Evolutionary conservation across 1,140 invertebrate genomes (phyloP), one percentile per base, ranked within the genome.

Genomic region (Brachystomella parvula): DNA sequence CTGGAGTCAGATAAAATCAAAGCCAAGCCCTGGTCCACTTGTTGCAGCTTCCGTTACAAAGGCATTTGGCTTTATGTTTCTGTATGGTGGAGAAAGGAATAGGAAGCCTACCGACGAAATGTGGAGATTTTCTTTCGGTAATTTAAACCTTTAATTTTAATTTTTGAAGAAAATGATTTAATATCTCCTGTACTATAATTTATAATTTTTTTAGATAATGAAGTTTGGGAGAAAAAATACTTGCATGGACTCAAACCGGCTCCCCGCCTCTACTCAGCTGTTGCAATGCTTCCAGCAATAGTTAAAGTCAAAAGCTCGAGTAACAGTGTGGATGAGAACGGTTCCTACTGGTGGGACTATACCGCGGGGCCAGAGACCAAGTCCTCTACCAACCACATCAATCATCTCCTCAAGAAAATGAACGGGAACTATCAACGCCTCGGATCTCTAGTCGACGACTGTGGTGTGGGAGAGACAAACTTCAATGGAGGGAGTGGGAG

Each of bases 11-110:
- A 78, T 90, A 29, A 87, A 86, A 70, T 80, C 79, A 44, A 85
- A 87, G 76, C 80, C 84, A 29, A 84, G 83, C 53, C 90, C 90
- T 0, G 86, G 88, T 53, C 83, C 86, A 19, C 82, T 92, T 39
- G 86, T 88, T 72, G 88, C 89, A n/a, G 90, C 94, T 76, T 85
- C 88, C 32, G 89, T 87, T 1, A 86, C 87, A 68, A 84, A 88
- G 75, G 82, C 90, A 19, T 86, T 87, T 15, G 87, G 86, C 19
- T 88, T 85, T 32, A 89, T 94, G 85, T 81, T 92, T 35, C 81
- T 94, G 19, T 90, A 92, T 78, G 90, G 90, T 1, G 90, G 90
- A 0, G 89, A 92, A 75, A 82, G 61, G 29, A 81, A 81, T 65
- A 89, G 89, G 1, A 80, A 85, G 61, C 80, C 86, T 9, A 85